Evolutionary conservation across 2,113 vertebrate genomes (phyloP), one percentile per base, ranked within the genome.

Genomic region (Zeus faber): DNA sequence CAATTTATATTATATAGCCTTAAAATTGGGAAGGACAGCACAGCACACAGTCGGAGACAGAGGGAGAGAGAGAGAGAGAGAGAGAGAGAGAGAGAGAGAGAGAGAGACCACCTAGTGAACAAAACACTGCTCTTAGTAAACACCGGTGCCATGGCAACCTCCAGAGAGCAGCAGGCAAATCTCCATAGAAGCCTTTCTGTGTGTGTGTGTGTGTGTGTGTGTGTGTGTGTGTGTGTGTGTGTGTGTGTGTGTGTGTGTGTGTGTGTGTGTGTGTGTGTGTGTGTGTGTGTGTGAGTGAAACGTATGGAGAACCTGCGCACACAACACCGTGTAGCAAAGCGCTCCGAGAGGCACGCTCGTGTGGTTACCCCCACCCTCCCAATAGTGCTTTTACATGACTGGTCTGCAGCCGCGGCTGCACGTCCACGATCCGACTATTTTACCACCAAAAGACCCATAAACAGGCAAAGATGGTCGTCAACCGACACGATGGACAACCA

Each of bases 61-160:
- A 6, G 41, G 3, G 41, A 17, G 41, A 17, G 41, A 17, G 41
- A 5, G 41, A 7, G 41, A 17, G 41, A 8, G 41, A 10, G 17
- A 7, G 24, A 52, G 50, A 7, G 4, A 8, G 56, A 8, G 54
- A 17, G 18, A 1, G 63, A 54, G 44, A 45, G 33, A 39, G 45
- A 59, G 22, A 40, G 13, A 14, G 9, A 55, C 31, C 62, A 22
- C 58, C 1, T 8, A 9, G 27, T 52, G 62, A 70, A 67, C 59
- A 67, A 64, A 72, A 72, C 65, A 68, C 56, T 27, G 29, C 53
- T 67, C 33, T 16, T 11, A 4, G 67, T 70, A 62, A 81, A 74
- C 66, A 72, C 45, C 48, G 76, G 40, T 20, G 50, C 71, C 74
- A 82, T 77, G 79, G 72, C 63, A 83, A 85, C 83, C 67, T 13